Base-by-base conservation (phyloP, 2,797 vertebrate genomes). In the Gambusia yucatana region DNA sequence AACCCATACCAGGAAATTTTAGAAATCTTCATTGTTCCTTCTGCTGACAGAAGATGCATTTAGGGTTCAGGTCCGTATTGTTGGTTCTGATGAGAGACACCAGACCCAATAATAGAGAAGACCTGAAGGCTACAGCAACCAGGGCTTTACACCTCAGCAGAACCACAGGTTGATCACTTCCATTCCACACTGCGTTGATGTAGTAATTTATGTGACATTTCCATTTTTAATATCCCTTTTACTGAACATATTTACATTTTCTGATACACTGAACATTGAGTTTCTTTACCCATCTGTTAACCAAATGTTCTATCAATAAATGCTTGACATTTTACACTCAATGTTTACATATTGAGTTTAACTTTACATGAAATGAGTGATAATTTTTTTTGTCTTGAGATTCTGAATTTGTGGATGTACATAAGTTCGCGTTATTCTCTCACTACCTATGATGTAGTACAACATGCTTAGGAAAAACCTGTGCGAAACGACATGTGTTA, bases 401-500 rank as follows among this genome's bases (percentile, higher is more conserved):
- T 57, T 57, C 52, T 57, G 52, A 4, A n/a, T 57, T 28, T 57
- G 25, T 57, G 10, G 3, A n/a, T 57, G 52, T 57, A n/a, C 52
- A 11, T 25, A 22, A 36, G 9, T 63, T 65, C 59, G 78, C 80
- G 78, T 84, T 86, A 81, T 77, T 7, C 85, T 81, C 82, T 82
- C 77, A 75, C 77, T 81, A 79, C 55, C 0, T 11, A 74, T 87
- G 87, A 85, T 84, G 86, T 77, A 86, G 77, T 83, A 75, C 72
- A 78, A 30, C 72, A 57, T 77, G 71, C 71, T 81, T 74, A 4
- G 25, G 73, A 83, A 85, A 80, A 61, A 55, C 82, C 86, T 87
- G 77, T 3, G 8, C 80, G 82, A 76, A 36, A 33, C 11, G 10
- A 57, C 76, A n/a, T 55, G 46, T 82, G 84, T 77, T 87, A 88